These are phyloP conservation scores for Calephelis perditalis DNA, from an alignment of 2,888 invertebrate species.

Conservation along the genomic window DNA sequence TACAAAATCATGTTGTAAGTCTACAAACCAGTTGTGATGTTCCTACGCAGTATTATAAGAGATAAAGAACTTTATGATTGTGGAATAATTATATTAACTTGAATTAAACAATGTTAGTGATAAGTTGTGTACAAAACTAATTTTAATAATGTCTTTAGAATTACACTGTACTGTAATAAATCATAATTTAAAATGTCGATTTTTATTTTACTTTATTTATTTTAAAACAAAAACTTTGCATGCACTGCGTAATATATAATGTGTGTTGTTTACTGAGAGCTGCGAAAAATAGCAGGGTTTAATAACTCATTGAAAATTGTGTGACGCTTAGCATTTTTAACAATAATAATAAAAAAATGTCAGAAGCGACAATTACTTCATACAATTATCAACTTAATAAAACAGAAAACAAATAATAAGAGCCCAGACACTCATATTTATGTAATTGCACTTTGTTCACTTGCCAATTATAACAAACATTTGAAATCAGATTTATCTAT, in stretches of 20 bases:
- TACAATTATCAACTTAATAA: too few species aligned
- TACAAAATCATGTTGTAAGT: slow-evolving; percentile 7
- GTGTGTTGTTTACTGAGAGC: too few species aligned
- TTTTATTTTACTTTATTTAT: slow-evolving; percentile 12
- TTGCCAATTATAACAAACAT: too few species aligned
- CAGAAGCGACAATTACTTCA: too few species aligned
- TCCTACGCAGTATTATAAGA: slow-evolving; percentile 60
- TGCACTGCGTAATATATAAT: background rate
- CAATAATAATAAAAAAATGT: too few species aligned
- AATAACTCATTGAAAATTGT: too few species aligned
- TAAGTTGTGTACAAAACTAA: slow-evolving; percentile 54
- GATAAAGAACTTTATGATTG: slow-evolving; percentile 32
- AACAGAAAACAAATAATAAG: too few species aligned
- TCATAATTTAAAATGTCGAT: slow-evolving; percentile 22
- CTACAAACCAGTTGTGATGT: slow-evolving; percentile 51
- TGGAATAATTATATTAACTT: slow-evolving; percentile 25
- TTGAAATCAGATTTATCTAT: too few species aligned
- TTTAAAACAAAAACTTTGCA: background rate
- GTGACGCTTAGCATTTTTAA: too few species aligned
- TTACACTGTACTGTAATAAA: slow-evolving; percentile 24
- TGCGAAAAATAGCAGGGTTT: too few species aligned
- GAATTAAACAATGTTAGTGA: slow-evolving; percentile 28
- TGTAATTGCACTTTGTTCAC: too few species aligned
- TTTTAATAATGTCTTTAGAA: slow-evolving; percentile 39
- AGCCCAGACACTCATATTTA: too few species aligned